phyloP scores from a whole-genome alignment of 2,888 invertebrate species.

The Timema cristinae region DNA sequence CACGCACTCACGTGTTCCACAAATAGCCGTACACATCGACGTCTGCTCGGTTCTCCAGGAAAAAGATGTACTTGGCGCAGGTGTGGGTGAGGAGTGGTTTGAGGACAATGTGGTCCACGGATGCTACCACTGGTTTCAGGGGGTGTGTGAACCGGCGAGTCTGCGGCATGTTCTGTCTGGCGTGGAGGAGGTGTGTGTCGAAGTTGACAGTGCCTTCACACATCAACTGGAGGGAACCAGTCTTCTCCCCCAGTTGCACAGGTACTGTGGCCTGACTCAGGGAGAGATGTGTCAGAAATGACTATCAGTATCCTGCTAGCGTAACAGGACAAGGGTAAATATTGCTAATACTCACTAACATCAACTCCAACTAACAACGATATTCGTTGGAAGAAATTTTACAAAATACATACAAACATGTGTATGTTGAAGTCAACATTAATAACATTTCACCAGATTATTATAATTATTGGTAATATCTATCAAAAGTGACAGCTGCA shows the following conservation, averaged over 20 bases:
- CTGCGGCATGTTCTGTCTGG: background rate
- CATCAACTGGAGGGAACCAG: background rate
- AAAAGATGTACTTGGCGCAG: background rate
- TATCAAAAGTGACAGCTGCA: too few species aligned
- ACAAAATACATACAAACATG: too few species aligned
- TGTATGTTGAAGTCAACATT: too few species aligned
- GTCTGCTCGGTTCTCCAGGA: background rate
- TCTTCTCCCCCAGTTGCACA: background rate
- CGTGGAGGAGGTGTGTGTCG: background rate
- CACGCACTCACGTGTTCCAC: background rate
- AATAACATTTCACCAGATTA: too few species aligned
- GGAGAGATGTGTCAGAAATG: too few species aligned
- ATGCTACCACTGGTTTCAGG: background rate
- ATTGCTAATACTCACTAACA: too few species aligned
- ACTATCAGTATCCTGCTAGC: too few species aligned
- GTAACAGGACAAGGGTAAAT: too few species aligned
- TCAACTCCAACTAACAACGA: too few species aligned
- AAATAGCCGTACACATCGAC: background rate
- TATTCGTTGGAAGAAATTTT: too few species aligned
- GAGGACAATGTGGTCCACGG: slow-evolving; percentile 4
- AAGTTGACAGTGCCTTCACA: background rate
- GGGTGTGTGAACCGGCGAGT: background rate
- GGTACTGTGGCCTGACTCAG: too few species aligned
- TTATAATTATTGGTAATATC: too few species aligned
- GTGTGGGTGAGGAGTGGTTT: background rate